A percentile compares a stretch with the other conserved stretches of the same genome.
phyloP scores from a whole-genome alignment of 2,113 vertebrate species.

The Carettochelys insculpta region DNA sequence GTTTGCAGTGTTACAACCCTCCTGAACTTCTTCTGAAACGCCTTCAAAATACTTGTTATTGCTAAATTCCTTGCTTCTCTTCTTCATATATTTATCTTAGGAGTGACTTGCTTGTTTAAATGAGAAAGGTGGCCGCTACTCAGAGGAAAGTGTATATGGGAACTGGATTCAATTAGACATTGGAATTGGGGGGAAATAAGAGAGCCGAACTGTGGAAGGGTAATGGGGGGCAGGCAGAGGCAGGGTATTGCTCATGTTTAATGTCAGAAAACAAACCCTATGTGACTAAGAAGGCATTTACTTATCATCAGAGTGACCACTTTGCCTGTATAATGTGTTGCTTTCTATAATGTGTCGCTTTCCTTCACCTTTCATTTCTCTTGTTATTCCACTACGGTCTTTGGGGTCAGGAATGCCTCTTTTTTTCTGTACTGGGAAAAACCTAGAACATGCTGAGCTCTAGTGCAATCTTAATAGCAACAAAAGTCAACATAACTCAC shows the following conservation, averaged over 20 bases:
- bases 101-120: not conserved
- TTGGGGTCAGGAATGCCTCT: not conserved
- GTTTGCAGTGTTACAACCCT: not conserved
- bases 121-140: not conserved
- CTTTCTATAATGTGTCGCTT: not conserved
- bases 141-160: not conserved
- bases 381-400: not conserved
- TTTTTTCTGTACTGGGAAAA: not conserved
- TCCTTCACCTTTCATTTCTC: conserved; percentile 10
- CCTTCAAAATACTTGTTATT: not conserved
- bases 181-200: not conserved
- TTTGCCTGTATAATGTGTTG: not conserved
- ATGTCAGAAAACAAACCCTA: not conserved
- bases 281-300: not conserved
- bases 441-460: not conserved
- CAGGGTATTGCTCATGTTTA: not conserved
- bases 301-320: not conserved
- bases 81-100: not conserved
- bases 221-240: not conserved
- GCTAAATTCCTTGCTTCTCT: not conserved
- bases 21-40: not conserved
- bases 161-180: not conserved
- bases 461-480: conserved; percentile 17
- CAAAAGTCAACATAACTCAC: conserved; percentile 16
- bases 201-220: not conserved